phyloP scores from a whole-genome alignment of 2,888 invertebrate genomes.

The Ormyrus rosae region DNA sequence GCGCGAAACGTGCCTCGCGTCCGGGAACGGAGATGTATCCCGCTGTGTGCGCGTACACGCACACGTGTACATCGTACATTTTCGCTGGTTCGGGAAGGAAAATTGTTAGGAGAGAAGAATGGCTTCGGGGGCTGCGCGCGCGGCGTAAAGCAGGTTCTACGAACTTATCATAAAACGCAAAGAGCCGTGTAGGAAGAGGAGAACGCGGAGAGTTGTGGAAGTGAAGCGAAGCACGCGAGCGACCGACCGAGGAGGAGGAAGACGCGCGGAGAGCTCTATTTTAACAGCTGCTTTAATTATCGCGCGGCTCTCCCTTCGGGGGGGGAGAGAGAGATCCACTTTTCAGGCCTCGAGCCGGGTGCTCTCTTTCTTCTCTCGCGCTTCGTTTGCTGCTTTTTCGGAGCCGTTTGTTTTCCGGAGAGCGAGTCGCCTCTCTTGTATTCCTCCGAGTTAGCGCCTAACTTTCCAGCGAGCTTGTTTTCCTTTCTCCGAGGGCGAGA shows the following conservation, averaged over 20 bases:
- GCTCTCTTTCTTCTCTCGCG: neutral
- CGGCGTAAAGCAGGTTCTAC: slow-evolving; percentile 8
- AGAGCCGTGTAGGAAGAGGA: slow-evolving; percentile 18
- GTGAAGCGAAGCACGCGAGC: no score
- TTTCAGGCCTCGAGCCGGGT: neutral
- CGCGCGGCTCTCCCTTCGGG: slow-evolving; percentile 19
- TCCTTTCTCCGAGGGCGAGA: no score
- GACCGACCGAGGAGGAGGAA: slow-evolving; percentile 4
- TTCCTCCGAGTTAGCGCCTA: no score
- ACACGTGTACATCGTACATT: neutral
- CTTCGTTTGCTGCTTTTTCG: slow-evolving; percentile 19
- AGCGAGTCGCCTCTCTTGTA: no score
- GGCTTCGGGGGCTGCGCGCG: neutral
- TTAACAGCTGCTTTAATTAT: slow-evolving; percentile 59
- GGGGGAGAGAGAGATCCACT: neutral
- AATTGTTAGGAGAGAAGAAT: neutral
- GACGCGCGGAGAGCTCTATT: slow-evolving; percentile 49
- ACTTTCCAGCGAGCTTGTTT: no score
- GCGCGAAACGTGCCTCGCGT: neutral
- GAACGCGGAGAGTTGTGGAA: no score
- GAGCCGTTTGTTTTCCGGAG: neutral
- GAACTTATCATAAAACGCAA: slow-evolving; percentile 51
- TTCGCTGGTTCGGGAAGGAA: neutral
- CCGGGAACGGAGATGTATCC: no score
- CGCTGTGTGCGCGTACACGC: no score